Evolutionary conservation across 1,140 invertebrate genomes (phyloP).

Genomic region (Drosophila tani): DNA sequence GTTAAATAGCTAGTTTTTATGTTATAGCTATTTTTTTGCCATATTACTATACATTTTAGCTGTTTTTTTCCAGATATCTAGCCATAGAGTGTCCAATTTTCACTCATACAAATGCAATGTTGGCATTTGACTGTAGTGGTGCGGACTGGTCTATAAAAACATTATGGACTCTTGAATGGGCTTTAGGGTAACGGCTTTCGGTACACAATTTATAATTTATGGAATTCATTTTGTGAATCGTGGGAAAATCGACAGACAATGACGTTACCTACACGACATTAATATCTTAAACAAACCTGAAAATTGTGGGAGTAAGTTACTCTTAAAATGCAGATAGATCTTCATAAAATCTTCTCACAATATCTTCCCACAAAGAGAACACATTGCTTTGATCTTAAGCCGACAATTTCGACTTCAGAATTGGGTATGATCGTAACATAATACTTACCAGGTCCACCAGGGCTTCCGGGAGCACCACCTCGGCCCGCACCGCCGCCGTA

Average conservation of each 20-base stretch:
- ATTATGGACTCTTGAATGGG: background rate
- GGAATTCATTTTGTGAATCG: slow-evolving; percentile 6
- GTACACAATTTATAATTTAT: slow-evolving; percentile 8
- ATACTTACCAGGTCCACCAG: slow-evolving; percentile 37
- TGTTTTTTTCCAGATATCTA: too few species aligned
- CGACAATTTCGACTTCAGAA: background rate
- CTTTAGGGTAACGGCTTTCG: background rate
- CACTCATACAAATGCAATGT: too few species aligned
- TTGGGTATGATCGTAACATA: too few species aligned
- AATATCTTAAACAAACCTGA: slow-evolving; percentile 6
- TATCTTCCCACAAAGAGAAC: slow-evolving; percentile 5
- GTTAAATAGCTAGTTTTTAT: too few species aligned
- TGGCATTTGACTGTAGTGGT: too few species aligned
- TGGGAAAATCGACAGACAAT: slow-evolving; percentile 2
- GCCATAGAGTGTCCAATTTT: too few species aligned
- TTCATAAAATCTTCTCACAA: background rate
- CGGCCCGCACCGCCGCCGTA: slow-evolving; percentile 31
- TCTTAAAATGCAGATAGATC: background rate
- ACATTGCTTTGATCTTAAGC: background rate
- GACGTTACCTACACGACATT: background rate
- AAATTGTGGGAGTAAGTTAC: slow-evolving; percentile 11
- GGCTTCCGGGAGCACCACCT: slow-evolving; percentile 18
- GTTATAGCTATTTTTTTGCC: too few species aligned
- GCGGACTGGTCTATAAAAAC: background rate
- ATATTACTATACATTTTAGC: too few species aligned